Percentiles rank a stretch among this genome's conserved stretches.
phyloP scores from a whole-genome alignment of 2,888 invertebrate species.

The Xestia xanthographa region DNA sequence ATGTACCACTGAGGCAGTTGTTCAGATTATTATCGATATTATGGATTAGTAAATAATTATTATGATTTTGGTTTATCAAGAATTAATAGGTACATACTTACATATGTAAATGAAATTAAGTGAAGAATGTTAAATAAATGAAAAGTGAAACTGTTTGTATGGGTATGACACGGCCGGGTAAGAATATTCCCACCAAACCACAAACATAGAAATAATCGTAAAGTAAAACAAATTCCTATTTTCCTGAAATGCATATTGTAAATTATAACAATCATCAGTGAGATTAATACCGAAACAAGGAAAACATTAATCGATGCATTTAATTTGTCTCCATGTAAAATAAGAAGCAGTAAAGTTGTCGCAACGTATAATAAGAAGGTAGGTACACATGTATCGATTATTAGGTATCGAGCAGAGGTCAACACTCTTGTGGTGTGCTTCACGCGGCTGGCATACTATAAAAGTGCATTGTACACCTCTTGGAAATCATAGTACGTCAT shows the following conservation, averaged over 20 bases:
- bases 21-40: slow-evolving; percentile 51
- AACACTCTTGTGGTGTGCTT: slow-evolving; percentile 77
- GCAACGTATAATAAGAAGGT: slow-evolving; percentile 13
- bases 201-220: background rate
- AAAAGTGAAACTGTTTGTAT: background rate
- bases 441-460: slow-evolving; percentile 85
- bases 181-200: background rate
- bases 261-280: background rate
- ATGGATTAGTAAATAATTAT: background rate
- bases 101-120: background rate
- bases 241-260: background rate
- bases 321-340: slow-evolving; percentile 23
- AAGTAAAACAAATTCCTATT: no score
- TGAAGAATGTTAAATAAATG: background rate
- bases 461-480: slow-evolving; percentile 88
- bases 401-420: slow-evolving; percentile 50
- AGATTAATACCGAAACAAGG: background rate
- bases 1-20: slow-evolving; percentile 24
- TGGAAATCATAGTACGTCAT: slow-evolving; percentile 81
- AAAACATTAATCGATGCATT: slow-evolving; percentile 28
- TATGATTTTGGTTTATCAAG: background rate
- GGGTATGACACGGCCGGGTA: background rate
- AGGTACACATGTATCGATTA: slow-evolving; percentile 48
- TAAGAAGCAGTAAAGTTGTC: slow-evolving; percentile 29
- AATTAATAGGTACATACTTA: background rate